Evolutionary conservation across 2,888 invertebrate species (phyloP), one percentile per base, ranked within the genome.

Genomic region (Eilema griseolum): DNA sequence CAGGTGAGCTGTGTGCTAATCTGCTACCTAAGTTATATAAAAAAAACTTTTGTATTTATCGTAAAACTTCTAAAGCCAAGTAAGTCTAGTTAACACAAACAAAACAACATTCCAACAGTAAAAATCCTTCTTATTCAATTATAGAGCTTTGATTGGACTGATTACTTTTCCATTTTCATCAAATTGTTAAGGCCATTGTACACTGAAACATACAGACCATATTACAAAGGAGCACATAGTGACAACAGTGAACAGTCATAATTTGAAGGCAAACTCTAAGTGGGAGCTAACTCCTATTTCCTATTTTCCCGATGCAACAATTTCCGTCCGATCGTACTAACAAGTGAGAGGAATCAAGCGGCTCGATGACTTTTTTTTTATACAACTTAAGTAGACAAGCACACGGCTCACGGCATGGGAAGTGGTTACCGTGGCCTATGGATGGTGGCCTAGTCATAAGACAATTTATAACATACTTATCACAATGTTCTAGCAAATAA

Each of bases 201-300:
- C 60, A 28, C 60, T 28, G 28, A 4, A 61, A 20, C 7, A 61
- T 16, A 59, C 26, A 26, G 7, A 59, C 59, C 26, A 59, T 16
- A 16, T 33, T 37, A n/a, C 11, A 26, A 46, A 26, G 41, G 26
- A 63, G 28, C 16, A 26, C 14, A 59, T 57, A 69, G 61, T 64
- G 67, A 59, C 41, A 52, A 68, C 65, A 73, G 69, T 37, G 71
- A 63, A 72, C 72, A 80, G 81, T 76, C 79, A 78, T 77, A 82
- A 79, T 82, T 79, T 85, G 16, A 33, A 65, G 24, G 56, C 85
- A 79, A 65, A 84, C 87, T 57, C 66, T 82, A 89, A 93, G 92
- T 90, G 91, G 86, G 86, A 83, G 84, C 85, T 85, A 89, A 88
- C 81, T 81, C 80, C 86, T 82, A 92, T 92, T 93, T 93, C 93